Percentiles rank a stretch among this genome's conserved stretches.
phyloP scores from a whole-genome alignment of 30 jellyfish, hydroid and myxozoan genomes.

The Cassiopea andromeda region DNA sequence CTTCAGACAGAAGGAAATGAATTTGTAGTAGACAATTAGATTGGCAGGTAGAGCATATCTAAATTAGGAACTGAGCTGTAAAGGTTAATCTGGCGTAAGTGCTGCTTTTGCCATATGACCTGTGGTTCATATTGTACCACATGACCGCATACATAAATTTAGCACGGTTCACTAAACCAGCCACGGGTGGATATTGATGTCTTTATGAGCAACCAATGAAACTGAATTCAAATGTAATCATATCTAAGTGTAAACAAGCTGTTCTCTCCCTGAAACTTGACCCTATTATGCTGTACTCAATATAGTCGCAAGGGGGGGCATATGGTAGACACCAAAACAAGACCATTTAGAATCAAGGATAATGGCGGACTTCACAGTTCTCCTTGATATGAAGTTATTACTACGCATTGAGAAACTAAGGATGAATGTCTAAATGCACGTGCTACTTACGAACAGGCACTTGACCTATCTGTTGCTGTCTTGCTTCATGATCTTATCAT shows the following conservation, averaged over 20 bases:
- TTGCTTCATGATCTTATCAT: conserved; percentile 16
- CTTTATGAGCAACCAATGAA: conserved; percentile 15
- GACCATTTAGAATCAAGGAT: neutral
- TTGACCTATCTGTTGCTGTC: conserved; percentile 24
- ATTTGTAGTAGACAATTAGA: too few species aligned
- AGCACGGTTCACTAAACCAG: neutral
- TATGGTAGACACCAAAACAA: neutral
- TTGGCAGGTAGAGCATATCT: too few species aligned
- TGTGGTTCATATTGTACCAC: neutral
- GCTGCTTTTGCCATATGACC: neutral
- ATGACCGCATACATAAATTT: neutral
- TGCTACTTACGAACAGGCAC: neutral
- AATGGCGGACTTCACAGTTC: neutral
- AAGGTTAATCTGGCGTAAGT: neutral
- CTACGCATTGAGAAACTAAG: neutral
- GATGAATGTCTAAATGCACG: conserved; percentile 12
- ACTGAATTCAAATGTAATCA: conserved; percentile 5
- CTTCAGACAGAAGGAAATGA: too few species aligned
- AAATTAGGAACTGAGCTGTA: too few species aligned
- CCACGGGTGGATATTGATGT: conserved; percentile 14
- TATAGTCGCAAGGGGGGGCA: neutral
- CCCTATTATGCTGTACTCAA: neutral
- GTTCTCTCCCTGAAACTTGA: neutral
- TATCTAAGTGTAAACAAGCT: neutral
- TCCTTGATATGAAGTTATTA: neutral